These are phyloP conservation scores for Benthosema pterotum DNA, from an alignment of 2,797 vertebrate genomes.

Conservation along the genomic window DNA sequence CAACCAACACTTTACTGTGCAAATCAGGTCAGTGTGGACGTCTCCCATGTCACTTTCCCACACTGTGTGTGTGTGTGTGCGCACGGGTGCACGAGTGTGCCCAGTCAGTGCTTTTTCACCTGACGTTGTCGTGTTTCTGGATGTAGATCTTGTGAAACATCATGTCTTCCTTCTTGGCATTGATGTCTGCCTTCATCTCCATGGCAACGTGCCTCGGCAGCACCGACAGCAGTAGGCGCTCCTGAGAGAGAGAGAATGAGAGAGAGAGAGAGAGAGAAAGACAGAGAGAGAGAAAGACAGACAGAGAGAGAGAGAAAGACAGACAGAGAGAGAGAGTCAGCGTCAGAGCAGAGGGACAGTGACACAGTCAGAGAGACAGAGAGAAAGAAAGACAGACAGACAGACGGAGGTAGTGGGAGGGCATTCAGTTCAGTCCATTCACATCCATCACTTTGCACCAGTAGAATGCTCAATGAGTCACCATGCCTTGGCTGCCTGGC, in stretches of 20 bases:
- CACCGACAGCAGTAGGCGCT: conserved; percentile 96
- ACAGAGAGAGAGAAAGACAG: conserved; percentile 18
- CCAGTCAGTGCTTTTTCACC: conserved; percentile 75
- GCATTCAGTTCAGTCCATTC: conserved; percentile 48
- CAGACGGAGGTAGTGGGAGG: conserved; percentile 14
- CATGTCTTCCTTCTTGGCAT: conserved; percentile 98
- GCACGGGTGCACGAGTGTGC: background rate
- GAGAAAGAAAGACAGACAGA: conserved; percentile 4
- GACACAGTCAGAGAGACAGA: conserved; percentile 1
- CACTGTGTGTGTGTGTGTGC: conserved; percentile 6
- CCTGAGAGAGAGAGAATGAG: conserved; percentile 74
- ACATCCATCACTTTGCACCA: conserved; percentile 48
- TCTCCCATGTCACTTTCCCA: background rate
- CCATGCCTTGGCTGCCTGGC: conserved; percentile 46
- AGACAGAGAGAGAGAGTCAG: conserved; percentile 37
- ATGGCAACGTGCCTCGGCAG: conserved; percentile 98
- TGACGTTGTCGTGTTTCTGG: conserved; percentile 99
- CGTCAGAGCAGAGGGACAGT: conserved; percentile 22
- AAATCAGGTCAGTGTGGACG: conserved; percentile 1
- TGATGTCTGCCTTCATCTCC: conserved; percentile 99
- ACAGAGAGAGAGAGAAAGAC: conserved; percentile 19
- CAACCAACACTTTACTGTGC: background rate
- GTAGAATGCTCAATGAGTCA: conserved; percentile 68
- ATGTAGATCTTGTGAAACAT: conserved; percentile 99
- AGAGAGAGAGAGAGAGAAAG: conserved; percentile 9